These are phyloP conservation scores for Platygyra sinensis DNA, from an alignment of 64 coral and sea anemone genomes.

Conservation along the genomic window DNA sequence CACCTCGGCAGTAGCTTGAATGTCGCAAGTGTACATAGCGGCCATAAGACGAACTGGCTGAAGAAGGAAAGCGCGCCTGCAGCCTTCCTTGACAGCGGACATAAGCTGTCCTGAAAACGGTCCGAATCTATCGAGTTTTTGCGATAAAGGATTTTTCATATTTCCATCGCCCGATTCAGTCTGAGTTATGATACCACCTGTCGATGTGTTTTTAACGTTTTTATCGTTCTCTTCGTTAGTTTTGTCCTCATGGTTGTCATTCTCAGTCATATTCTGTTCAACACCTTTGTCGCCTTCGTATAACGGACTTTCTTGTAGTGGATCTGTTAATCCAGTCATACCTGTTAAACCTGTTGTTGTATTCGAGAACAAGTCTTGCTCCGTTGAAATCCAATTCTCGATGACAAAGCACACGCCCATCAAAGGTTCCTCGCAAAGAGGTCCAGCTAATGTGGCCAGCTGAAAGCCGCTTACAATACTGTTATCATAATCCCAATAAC, in stretches of 20 bases:
- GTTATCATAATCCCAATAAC: constrained; percentile 81
- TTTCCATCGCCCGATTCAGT: constrained; percentile 1
- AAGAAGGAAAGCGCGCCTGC: constrained; percentile 84
- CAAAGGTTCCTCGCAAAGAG: constrained; percentile 92
- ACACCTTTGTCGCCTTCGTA: background rate
- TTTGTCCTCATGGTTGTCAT: background rate
- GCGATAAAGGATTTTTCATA: background rate
- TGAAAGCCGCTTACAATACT: constrained; percentile 93
- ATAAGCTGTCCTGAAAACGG: constrained; percentile 96
- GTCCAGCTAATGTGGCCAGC: constrained; percentile 81
- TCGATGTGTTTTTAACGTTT: background rate
- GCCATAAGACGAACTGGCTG: constrained; percentile 94
- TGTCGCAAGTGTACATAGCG: constrained; percentile 97
- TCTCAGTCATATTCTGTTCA: background rate
- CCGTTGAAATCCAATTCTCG: constrained; percentile 70
- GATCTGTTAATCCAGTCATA: constrained; percentile 5
- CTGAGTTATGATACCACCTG: background rate
- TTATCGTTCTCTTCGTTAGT: background rate
- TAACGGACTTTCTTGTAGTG: background rate
- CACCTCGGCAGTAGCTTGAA: constrained; percentile 93
- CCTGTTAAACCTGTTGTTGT: background rate
- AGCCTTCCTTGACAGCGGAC: constrained; percentile 97
- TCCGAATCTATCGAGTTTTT: constrained; percentile 66
- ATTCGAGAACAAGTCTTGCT: background rate
- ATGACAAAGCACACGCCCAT: constrained; percentile 97